phyloP scores from a whole-genome alignment of 1,140 invertebrate genomes.

The Diorhabda elongata region DNA sequence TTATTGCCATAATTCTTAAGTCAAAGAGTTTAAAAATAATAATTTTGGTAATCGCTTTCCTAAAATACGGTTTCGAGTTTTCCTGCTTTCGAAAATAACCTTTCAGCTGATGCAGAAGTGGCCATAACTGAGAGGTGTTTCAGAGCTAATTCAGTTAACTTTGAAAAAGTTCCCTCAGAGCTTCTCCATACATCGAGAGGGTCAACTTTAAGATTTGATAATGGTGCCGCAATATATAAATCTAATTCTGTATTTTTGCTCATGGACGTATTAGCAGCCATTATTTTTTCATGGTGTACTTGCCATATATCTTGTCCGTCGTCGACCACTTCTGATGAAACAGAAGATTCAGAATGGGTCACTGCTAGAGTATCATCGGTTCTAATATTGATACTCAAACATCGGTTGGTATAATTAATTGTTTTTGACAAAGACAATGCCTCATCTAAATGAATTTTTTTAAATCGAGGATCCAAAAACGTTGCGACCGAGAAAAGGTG shows the following conservation, averaged over 20 bases:
- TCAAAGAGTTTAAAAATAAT: slow-evolving; percentile 1
- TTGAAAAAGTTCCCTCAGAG: background rate
- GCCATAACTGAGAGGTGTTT: background rate
- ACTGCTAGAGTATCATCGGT: background rate
- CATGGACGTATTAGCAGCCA: slow-evolving; percentile 1
- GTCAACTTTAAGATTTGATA: background rate
- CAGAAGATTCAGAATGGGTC: no score
- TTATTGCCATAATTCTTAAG: background rate
- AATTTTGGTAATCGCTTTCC: slow-evolving; percentile 3
- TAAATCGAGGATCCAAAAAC: no score
- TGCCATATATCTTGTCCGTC: slow-evolving; percentile 9
- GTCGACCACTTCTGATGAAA: background rate
- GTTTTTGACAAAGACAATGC: background rate
- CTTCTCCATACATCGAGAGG: background rate
- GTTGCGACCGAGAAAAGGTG: no score
- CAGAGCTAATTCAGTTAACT: background rate
- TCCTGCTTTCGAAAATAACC: slow-evolving; percentile 1
- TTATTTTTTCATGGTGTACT: slow-evolving; percentile 10
- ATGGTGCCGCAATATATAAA: background rate
- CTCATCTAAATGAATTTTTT: no score
- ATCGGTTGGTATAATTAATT: slow-evolving; percentile 9
- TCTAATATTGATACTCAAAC: background rate
- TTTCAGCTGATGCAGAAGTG: background rate
- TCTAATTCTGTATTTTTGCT: slow-evolving; percentile 6
- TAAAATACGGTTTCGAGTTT: slow-evolving; percentile 6